These are phyloP conservation scores for Siphonodentalium dalli DNA, from an alignment of 2,888 invertebrate species.

Conservation along the genomic window DNA sequence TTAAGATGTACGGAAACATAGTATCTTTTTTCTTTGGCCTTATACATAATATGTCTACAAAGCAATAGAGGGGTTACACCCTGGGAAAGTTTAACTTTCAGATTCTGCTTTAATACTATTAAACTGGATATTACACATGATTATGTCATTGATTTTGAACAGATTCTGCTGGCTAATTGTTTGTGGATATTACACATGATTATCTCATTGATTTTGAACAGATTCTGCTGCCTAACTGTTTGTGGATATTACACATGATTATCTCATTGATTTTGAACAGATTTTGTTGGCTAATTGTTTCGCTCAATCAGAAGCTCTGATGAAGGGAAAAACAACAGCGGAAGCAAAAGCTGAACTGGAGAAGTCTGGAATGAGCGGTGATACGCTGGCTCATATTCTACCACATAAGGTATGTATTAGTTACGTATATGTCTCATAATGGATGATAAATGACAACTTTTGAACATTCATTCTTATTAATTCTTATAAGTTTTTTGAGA, in stretches of 20 bases:
- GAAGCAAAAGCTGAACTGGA: conserved; percentile 83
- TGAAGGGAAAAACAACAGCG: conserved; percentile 77
- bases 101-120: no score
- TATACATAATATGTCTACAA: no score
- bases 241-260: not conserved
- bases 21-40: no score
- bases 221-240: not conserved
- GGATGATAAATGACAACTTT: no score
- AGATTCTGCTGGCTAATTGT: not conserved
- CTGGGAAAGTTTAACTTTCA: no score
- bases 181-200: not conserved
- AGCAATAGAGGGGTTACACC: no score
- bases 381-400: conserved; percentile 79
- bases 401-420: conserved; percentile 83
- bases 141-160: no score
- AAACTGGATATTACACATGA: no score
- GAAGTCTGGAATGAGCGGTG: conserved; percentile 77
- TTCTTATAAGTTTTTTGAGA: no score
- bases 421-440: not conserved
- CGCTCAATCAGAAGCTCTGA: conserved; percentile 98
- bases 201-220: not conserved
- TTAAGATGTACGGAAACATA: no score
- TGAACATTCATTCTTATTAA: no score
- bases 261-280: conserved; percentile 55
- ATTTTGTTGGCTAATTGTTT: conserved; percentile 95